These are phyloP conservation scores for Rhagonycha lutea DNA, from an alignment of 2,888 invertebrate genomes.

Conservation along the genomic window DNA sequence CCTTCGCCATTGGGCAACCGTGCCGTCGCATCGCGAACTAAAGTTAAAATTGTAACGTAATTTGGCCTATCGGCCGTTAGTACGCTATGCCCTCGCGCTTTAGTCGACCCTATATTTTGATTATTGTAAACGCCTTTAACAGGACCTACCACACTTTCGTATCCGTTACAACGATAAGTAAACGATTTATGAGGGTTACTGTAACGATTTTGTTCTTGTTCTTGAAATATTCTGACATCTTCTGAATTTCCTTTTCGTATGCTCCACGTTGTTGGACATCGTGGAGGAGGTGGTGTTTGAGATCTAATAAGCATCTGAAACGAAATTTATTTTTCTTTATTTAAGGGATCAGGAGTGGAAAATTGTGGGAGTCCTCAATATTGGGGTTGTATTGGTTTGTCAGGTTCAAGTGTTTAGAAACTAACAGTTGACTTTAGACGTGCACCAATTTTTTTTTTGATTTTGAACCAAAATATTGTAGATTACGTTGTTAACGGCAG, in stretches of 20 bases:
- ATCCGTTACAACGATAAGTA: slow-evolving; percentile 72
- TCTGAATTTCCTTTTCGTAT: slow-evolving; percentile 78
- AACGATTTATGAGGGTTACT: slow-evolving; percentile 90
- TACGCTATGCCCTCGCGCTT: slow-evolving; percentile 82
- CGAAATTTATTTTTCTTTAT: background rate
- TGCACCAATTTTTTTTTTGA: too few relatives aligned
- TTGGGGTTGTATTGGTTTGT: too few relatives aligned
- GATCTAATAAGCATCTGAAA: slow-evolving; percentile 37
- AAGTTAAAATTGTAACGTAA: slow-evolving; percentile 85
- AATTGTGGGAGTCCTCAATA: too few relatives aligned
- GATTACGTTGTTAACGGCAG: too few relatives aligned
- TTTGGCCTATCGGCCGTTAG: slow-evolving; percentile 83
- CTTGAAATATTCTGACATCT: slow-evolving; percentile 76
- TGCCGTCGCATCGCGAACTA: slow-evolving; percentile 93
- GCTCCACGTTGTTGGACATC: slow-evolving; percentile 81
- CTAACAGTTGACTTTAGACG: too few relatives aligned
- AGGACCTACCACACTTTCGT: slow-evolving; percentile 42
- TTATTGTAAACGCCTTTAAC: slow-evolving; percentile 79
- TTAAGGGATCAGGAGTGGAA: background rate
- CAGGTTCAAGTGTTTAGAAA: too few relatives aligned
- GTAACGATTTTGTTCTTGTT: slow-evolving; percentile 83
- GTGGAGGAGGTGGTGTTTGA: slow-evolving; percentile 59
- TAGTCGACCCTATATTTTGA: slow-evolving; percentile 60
- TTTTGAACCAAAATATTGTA: too few relatives aligned
- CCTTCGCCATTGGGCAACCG: slow-evolving; percentile 94